phyloP scores from a whole-genome alignment of 2,797 vertebrate genomes.

The Enteromius mattozi region DNA sequence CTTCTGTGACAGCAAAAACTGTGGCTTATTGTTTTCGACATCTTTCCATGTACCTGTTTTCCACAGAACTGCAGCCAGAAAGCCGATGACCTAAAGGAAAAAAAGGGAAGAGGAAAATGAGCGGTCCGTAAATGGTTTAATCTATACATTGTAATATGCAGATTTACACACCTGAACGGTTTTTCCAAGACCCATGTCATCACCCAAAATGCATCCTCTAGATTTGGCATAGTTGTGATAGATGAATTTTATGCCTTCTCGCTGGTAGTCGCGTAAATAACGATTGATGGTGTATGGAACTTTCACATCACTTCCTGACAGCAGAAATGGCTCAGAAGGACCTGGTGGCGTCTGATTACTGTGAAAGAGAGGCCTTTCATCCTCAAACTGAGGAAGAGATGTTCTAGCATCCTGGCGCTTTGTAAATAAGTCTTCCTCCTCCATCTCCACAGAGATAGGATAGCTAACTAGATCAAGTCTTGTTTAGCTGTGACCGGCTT shows the following conservation, averaged over 20 bases:
- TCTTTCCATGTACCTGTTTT: conserved; percentile 94
- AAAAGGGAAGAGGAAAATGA: neutral
- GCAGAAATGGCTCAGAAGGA: conserved; percentile 74
- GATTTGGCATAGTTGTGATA: conserved; percentile 81
- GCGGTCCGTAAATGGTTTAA: neutral
- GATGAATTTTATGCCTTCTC: conserved; percentile 89
- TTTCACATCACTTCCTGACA: conserved; percentile 76
- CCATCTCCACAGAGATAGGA: neutral
- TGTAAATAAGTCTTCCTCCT: conserved; percentile 13
- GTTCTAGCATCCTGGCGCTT: neutral
- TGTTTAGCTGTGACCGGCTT: conserved; percentile 2
- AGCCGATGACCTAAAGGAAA: conserved; percentile 88
- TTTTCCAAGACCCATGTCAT: conserved; percentile 98
- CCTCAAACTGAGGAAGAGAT: conserved; percentile 66
- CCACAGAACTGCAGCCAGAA: conserved; percentile 89
- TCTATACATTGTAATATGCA: neutral
- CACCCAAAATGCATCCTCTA: conserved; percentile 92
- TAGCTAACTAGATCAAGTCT: neutral
- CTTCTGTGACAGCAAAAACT: conserved; percentile 87
- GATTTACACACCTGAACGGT: conserved; percentile 88
- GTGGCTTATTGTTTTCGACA: conserved; percentile 91
- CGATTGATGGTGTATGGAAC: conserved; percentile 95
- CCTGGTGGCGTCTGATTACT: conserved; percentile 69
- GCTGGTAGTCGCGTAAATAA: conserved; percentile 93
- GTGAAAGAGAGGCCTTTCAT: conserved; percentile 90